These are phyloP conservation scores for Rhogogaster chlorosoma DNA, from an alignment of 2,888 invertebrate genomes.

Conservation along the genomic window DNA sequence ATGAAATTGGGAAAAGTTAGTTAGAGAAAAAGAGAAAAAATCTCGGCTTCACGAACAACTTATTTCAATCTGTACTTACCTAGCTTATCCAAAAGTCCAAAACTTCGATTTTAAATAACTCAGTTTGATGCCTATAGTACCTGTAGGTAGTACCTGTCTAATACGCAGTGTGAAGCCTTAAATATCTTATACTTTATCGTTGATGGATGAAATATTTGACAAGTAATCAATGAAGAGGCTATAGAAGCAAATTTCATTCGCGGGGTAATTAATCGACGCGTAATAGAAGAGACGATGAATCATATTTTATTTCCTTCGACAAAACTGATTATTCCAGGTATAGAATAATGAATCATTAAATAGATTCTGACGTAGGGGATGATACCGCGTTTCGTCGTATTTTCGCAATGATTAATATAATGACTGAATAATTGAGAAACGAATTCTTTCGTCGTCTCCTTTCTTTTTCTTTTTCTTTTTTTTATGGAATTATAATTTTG, in stretches of 20 bases:
- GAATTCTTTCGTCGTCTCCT: neutral
- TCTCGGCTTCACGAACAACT: neutral
- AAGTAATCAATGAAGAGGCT: slow-evolving; percentile 22
- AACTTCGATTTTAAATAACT: neutral
- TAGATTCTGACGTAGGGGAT: neutral
- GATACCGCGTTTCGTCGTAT: neutral
- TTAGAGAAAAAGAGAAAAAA: neutral
- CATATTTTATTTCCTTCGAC: neutral
- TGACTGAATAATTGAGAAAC: neutral
- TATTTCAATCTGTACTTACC: neutral
- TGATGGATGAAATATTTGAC: slow-evolving; percentile 28
- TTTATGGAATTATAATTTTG: neutral
- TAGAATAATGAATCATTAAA: neutral
- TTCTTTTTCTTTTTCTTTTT: too few relatives aligned
- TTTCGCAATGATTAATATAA: neutral
- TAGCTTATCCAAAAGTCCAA: neutral
- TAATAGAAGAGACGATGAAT: neutral
- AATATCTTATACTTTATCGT: slow-evolving; percentile 5
- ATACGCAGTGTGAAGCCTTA: neutral
- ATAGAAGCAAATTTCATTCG: slow-evolving; percentile 11
- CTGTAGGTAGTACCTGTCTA: neutral
- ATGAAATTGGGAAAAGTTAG: neutral
- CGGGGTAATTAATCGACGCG: slow-evolving; percentile 42
- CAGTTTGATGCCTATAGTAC: neutral
- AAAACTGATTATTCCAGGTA: neutral